These are phyloP conservation scores for Brachionichthys hirsutus DNA, from an alignment of 2,113 vertebrate species.

Conservation along the genomic window DNA sequence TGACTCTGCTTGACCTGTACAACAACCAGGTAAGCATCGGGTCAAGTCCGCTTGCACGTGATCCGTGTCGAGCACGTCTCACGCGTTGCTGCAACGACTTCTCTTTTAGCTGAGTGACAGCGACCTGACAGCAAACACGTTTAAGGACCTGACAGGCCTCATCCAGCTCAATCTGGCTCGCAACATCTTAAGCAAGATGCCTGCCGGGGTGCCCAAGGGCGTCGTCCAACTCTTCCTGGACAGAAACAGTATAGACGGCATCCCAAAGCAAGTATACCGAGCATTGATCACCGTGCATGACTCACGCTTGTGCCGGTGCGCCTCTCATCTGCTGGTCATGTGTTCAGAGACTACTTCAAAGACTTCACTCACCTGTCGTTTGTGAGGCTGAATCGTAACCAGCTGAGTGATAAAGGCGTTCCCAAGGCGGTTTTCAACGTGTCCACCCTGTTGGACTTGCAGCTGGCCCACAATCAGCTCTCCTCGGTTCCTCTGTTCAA, in stretches of 20 bases:
- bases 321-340: neutral
- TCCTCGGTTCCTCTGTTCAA: constrained; percentile 85
- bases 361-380: constrained; percentile 87
- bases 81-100: too few species aligned
- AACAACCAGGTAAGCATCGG: constrained; percentile 82
- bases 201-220: constrained; percentile 81
- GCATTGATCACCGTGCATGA: neutral
- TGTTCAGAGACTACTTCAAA: constrained; percentile 84
- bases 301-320: neutral
- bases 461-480: constrained; percentile 93
- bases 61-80: too few species aligned
- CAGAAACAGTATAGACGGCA: constrained; percentile 89
- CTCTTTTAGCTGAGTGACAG: constrained; percentile 78
- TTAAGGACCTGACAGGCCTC: constrained; percentile 90
- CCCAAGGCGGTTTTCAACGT: constrained; percentile 91
- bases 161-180: constrained; percentile 95
- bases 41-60: too few species aligned
- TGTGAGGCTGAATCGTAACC: constrained; percentile 93
- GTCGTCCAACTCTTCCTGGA: constrained; percentile 95
- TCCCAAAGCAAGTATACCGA: constrained; percentile 78
- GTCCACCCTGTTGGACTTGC: constrained; percentile 90
- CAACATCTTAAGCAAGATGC: constrained; percentile 92
- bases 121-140: constrained; percentile 86
- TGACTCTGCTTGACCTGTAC: constrained; percentile 92
- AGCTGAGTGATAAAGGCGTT: constrained; percentile 88